These are phyloP conservation scores for Trichonephila clavata DNA, from an alignment of 1,140 invertebrate species.

Conservation along the genomic window DNA sequence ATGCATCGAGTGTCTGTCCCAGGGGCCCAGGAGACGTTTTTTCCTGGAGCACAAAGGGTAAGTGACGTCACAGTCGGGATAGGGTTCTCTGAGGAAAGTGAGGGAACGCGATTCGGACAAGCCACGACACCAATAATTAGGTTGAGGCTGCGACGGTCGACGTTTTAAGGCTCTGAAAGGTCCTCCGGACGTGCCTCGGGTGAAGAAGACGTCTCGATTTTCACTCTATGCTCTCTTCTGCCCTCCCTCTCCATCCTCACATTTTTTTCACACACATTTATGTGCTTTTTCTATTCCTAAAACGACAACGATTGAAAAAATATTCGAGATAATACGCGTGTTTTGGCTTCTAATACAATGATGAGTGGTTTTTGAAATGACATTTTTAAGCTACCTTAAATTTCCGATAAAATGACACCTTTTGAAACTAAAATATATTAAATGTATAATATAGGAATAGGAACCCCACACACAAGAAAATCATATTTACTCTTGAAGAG, in stretches of 20 bases:
- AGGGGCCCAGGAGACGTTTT: conserved; percentile 28
- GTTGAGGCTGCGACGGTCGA: conserved; percentile 60
- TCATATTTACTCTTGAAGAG: no score
- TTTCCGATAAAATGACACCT: no score
- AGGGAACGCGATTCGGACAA: conserved; percentile 75
- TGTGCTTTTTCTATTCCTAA: not conserved
- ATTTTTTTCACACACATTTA: not conserved
- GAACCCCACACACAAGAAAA: no score
- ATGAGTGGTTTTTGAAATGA: no score
- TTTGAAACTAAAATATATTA: no score
- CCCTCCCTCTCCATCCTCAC: not conserved
- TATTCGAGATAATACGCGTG: not conserved
- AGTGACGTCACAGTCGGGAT: conserved; percentile 65
- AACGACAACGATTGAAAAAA: not conserved
- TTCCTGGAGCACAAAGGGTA: conserved; percentile 63
- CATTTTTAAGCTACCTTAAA: no score
- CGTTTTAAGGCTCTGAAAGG: conserved; percentile 75
- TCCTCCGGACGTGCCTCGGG: conserved; percentile 46
- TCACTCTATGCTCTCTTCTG: not conserved
- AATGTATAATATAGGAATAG: no score
- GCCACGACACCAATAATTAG: conserved; percentile 76
- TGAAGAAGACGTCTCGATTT: conserved; percentile 35
- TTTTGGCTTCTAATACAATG: not conserved
- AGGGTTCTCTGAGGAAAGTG: conserved; percentile 53
- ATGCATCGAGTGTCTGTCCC: conserved; percentile 65